phyloP scores from a whole-genome alignment of 2,113 vertebrate genomes.

The Hippocampus abdominalis region DNA sequence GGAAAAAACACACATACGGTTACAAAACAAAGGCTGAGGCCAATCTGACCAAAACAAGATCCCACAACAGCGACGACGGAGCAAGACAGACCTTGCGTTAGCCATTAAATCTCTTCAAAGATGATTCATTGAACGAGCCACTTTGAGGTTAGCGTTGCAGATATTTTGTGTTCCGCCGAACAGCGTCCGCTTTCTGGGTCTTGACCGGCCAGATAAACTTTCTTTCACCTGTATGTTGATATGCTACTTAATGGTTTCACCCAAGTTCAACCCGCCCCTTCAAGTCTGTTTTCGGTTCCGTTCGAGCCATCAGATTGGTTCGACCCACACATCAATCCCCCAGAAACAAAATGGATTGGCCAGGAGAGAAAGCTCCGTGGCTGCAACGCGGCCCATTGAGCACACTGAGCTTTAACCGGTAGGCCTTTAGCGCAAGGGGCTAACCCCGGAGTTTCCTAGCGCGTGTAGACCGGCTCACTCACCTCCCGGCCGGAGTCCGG shows the following conservation, averaged over 20 bases:
- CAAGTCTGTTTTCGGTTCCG: constrained; percentile 15
- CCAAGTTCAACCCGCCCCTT: constrained; percentile 23
- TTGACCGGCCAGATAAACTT: constrained; percentile 44
- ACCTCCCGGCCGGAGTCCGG: constrained; percentile 70
- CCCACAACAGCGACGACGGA: background rate
- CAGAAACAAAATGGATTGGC: constrained; percentile 37
- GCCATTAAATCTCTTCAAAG: background rate
- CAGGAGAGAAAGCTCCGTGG: background rate
- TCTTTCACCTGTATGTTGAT: constrained; percentile 34
- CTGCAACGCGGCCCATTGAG: constrained; percentile 50
- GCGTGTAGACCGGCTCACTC: constrained; percentile 25
- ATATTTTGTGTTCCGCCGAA: background rate
- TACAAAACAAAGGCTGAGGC: constrained; percentile 50
- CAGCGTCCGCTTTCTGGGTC: background rate
- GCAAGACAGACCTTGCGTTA: constrained; percentile 10
- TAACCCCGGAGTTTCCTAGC: constrained; percentile 61
- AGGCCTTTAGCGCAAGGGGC: constrained; percentile 56
- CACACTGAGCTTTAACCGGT: constrained; percentile 65
- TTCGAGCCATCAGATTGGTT: constrained; percentile 35
- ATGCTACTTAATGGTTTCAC: constrained; percentile 33
- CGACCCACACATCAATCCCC: constrained; percentile 26
- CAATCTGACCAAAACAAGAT: constrained; percentile 25
- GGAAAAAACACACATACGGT: constrained; percentile 6
- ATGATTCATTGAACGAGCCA: background rate
- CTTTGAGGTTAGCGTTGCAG: background rate